Evolutionary conservation across 2,113 vertebrate species (phyloP).

Genomic region (Cygnus buccinator): DNA sequence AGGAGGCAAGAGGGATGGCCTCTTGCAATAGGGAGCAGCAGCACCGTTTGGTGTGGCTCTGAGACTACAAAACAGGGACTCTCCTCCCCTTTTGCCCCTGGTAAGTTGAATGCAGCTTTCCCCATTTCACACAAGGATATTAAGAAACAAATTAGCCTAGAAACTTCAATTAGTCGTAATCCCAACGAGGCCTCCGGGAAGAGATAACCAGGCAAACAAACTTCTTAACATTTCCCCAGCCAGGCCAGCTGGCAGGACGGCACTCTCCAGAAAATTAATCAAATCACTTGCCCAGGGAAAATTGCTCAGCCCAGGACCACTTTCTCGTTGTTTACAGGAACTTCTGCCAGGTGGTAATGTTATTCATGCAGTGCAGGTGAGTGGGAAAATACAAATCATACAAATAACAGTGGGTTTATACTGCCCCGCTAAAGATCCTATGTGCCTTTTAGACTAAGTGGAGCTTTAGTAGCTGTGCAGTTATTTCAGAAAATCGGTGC

Average conservation of each 20-base stretch:
- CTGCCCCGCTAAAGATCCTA: rapidly evolving
- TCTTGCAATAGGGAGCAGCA: not conserved
- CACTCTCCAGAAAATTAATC: not conserved
- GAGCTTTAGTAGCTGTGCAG: not conserved
- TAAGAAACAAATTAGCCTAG: slow-evolving; percentile 40
- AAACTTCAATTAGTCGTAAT: slow-evolving; percentile 5
- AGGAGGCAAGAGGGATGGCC: not conserved
- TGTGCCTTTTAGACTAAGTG: rapidly evolving
- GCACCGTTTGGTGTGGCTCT: not conserved
- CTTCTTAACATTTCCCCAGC: not conserved
- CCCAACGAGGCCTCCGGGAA: not conserved
- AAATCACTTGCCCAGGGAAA: not conserved
- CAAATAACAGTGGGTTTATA: rapidly evolving
- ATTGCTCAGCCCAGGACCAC: rapidly evolving
- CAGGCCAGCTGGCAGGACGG: not conserved
- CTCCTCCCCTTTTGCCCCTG: not conserved
- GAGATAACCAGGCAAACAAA: slow-evolving; percentile 15
- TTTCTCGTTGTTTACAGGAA: not conserved
- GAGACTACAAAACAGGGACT: not conserved
- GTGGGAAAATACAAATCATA: no score
- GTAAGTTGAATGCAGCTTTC: not conserved
- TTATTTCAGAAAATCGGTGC: not conserved
- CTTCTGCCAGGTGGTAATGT: not conserved
- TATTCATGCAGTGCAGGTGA: rapidly evolving
- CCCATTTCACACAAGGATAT: not conserved